These are phyloP conservation scores for Perdita meconis DNA, from an alignment of 2,888 invertebrate genomes.

Conservation along the genomic window DNA sequence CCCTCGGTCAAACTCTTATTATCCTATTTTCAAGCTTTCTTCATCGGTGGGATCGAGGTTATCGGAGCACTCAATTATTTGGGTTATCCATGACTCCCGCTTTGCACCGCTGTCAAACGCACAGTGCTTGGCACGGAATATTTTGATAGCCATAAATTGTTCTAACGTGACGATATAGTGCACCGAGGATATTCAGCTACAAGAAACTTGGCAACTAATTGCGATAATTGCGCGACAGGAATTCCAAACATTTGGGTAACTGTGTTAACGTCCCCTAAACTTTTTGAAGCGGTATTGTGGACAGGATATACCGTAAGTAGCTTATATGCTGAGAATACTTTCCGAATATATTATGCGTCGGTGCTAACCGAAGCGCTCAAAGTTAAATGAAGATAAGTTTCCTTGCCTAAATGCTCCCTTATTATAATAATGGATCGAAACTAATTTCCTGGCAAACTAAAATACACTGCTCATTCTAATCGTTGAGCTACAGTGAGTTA, in stretches of 20 bases:
- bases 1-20: conserved; percentile 41
- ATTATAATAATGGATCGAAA: too few relatives aligned
- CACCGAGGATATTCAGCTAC: not conserved
- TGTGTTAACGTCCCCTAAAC: not conserved
- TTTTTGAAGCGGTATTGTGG: not conserved
- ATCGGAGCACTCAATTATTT: conserved; percentile 68
- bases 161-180: conserved; percentile 13
- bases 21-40: conserved; percentile 62
- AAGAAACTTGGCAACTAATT: conserved; percentile 2
- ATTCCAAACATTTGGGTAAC: not conserved
- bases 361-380: too few relatives aligned
- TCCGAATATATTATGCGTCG: too few relatives aligned
- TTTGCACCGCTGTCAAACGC: conserved; percentile 37
- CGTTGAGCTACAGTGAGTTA: too few relatives aligned
- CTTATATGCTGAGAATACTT: too few relatives aligned
- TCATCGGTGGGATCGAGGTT: conserved; percentile 63
- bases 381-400: too few relatives aligned
- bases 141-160: conserved; percentile 53
- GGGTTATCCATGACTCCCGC: conserved; percentile 54
- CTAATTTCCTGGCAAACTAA: too few relatives aligned
- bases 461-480: too few relatives aligned
- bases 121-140: conserved; percentile 15
- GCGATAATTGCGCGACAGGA: not conserved
- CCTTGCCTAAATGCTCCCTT: too few relatives aligned
- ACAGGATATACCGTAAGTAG: too few relatives aligned